Evolutionary conservation across 1,140 invertebrate genomes (phyloP), one percentile per base, ranked within the genome.

Genomic region (Cheumatopsyche charites): DNA sequence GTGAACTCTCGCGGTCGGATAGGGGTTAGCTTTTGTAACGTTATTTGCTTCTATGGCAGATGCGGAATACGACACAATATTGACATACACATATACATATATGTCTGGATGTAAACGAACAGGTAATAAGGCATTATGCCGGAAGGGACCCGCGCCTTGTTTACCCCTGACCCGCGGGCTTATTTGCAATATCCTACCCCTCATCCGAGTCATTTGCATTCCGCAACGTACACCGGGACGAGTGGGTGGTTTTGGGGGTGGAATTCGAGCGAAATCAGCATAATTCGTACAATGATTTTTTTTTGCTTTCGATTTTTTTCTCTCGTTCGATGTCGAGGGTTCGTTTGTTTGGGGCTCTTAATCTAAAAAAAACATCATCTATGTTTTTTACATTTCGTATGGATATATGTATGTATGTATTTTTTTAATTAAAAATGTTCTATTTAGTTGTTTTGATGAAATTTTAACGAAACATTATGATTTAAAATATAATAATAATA

Each of bases 121-220:
- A 70, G 68, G 68, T 70, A 70, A 61, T 70, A 61, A 55, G 68
- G 55, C 42, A 70, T 70, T 70, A 63, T 42, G 62, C 62, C 62
- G 29, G 62, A 63, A 63, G 62, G 41, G 41, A 43, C 55, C 21
- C 21, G n/a, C 17, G 55, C 55, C 21, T 58, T 58, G 55, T 58
- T 58, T 58, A 58, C 55, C 55, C 55, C 55, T 25, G 55, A 58
- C 47, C 15, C 47, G 47, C 15, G 15, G 47, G 47, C 55, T 58
- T 58, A 58, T 58, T 58, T 58, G 55, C 55, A 58, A 58, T 58
- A 58, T 58, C 55, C 55, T 52, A 2, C 12, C 47, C n/a, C 47
- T 17, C 6, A 15, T 47, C 15, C 55, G 17, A 21, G 21, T 58
- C 55, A 58, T 58, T 58, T 58, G 55, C 55, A 25, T 58, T 58